Percentiles rank a stretch among this genome's conserved stretches.
These are phyloP conservation scores for Candidula unifasciata DNA, from an alignment of 2,888 invertebrate genomes.

Conservation along the genomic window DNA sequence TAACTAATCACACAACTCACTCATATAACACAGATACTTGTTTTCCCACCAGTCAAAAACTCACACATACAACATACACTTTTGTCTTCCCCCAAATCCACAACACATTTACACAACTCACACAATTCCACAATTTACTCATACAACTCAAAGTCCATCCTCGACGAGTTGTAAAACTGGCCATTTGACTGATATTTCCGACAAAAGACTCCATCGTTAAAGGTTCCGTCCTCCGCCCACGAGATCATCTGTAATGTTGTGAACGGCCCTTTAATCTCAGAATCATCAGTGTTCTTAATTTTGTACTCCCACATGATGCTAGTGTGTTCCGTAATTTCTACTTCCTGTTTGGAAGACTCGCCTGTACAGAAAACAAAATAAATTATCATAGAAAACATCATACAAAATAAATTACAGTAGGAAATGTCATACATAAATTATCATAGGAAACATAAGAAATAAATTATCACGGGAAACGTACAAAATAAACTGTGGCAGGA, in stretches of 20 bases:
- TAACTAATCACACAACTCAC: too few species aligned
- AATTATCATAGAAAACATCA: too few species aligned
- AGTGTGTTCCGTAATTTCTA: slow-evolving; percentile 39
- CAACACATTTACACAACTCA: not conserved
- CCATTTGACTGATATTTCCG: slow-evolving; percentile 84
- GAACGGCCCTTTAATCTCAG: slow-evolving; percentile 90
- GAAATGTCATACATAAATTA: too few species aligned
- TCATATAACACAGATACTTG: too few species aligned
- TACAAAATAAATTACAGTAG: too few species aligned
- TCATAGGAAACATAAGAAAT: too few species aligned
- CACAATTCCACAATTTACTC: not conserved
- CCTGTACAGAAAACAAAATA: too few species aligned
- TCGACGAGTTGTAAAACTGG: slow-evolving; percentile 90
- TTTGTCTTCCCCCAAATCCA: too few species aligned
- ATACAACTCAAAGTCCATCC: slow-evolving; percentile 96
- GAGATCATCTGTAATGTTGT: slow-evolving; percentile 91
- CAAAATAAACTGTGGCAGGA: too few species aligned
- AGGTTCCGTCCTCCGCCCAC: slow-evolving; percentile 91
- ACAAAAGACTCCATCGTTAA: slow-evolving; percentile 87
- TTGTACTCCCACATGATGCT: slow-evolving; percentile 92
- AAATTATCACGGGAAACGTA: too few species aligned
- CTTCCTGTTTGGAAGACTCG: not conserved
- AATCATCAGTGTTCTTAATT: slow-evolving; percentile 87
- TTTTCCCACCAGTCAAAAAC: too few species aligned
- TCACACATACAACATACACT: too few species aligned